These are phyloP conservation scores for Hyles vespertilio DNA, from an alignment of 1,140 invertebrate species.

Conservation along the genomic window DNA sequence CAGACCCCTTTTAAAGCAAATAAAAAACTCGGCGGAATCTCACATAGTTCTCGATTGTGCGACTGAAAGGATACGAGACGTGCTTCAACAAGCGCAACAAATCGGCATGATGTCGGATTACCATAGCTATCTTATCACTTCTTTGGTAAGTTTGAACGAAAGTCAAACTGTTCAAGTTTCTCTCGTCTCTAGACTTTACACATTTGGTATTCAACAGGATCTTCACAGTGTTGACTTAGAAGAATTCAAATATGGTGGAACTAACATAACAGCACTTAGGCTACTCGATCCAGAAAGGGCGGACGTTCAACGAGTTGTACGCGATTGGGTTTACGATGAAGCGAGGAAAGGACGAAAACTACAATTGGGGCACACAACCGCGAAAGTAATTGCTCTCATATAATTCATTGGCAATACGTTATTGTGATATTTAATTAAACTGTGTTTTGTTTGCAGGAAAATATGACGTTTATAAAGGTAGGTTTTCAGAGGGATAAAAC, in stretches of 20 bases:
- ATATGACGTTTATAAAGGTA: slow-evolving; percentile 84
- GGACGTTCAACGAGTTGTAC: slow-evolving; percentile 85
- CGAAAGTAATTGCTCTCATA: slow-evolving; percentile 71
- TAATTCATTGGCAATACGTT: background rate
- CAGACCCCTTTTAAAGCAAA: slow-evolving; percentile 92
- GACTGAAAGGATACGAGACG: slow-evolving; percentile 88
- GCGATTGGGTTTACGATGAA: slow-evolving; percentile 85
- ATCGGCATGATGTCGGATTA: slow-evolving; percentile 97
- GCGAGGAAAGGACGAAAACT: slow-evolving; percentile 79
- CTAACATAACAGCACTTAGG: slow-evolving; percentile 93
- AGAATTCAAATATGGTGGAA: slow-evolving; percentile 95
- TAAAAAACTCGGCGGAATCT: slow-evolving; percentile 92
- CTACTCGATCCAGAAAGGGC: slow-evolving; percentile 86
- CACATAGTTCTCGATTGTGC: slow-evolving; percentile 95
- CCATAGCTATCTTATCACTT: slow-evolving; percentile 93
- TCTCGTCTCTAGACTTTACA: background rate
- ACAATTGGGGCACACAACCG: slow-evolving; percentile 76
- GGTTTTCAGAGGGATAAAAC: slow-evolving; percentile 23
- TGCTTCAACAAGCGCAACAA: slow-evolving; percentile 94
- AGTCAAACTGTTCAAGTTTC: slow-evolving; percentile 8
- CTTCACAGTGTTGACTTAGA: slow-evolving; percentile 92
- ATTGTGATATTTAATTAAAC: background rate
- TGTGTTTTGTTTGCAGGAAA: slow-evolving; percentile 75
- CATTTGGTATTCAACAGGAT: slow-evolving; percentile 77
- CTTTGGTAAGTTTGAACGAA: slow-evolving; percentile 79